Evolutionary conservation across 2,888 invertebrate genomes (phyloP), one percentile per base, ranked within the genome.

Genomic region (Spatulosminthurus flaviceps): DNA sequence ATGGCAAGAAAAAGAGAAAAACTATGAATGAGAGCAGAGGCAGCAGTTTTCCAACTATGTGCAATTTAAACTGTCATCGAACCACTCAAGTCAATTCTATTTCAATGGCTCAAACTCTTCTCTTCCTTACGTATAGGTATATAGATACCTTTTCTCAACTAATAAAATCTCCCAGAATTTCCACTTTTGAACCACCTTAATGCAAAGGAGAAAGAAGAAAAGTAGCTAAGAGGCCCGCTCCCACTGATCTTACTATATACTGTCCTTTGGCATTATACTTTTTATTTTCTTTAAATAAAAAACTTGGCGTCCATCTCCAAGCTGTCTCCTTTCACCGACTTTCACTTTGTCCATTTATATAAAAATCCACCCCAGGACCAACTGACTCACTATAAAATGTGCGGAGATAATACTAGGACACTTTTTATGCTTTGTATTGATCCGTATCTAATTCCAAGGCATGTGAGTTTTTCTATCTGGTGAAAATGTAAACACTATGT

Each of bases 31-130:
- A 73, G 24, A 72, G 72, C 26, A 24, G 9, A 73, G 24, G 73
- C 73, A 73, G 60, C 73, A 60, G 51, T 73, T 60, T 26, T 60
- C 24, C 51, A 67, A 28, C 73, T 51, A 60, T 73, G 51, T 26
- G 29, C 73, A 73, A 73, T 73, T 73, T 73, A 28, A 73, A 73
- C 73, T 73, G 73, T 73, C 73, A 73, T 51, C 21, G 60, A 60
- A 73, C 60, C 60, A 73, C 73, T 60, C 73, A 51, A 73, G 29
- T 72, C 72, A 51, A 42, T 42, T 11, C 43, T 11, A n/a, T 67
- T 67, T 29, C 69, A 24, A 28, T 70, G 29, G 34, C 70, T 29
- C 41, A 34, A 41, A 21, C 29, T 21, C n/a, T n/a, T n/a, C n/a
- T n/a, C n/a, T n/a, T n/a, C n/a, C n/a, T n/a, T n/a, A n/a, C n/a